Evolutionary conservation across 2,113 vertebrate genomes (phyloP).

Genomic region (Pelodiscus sinensis): DNA sequence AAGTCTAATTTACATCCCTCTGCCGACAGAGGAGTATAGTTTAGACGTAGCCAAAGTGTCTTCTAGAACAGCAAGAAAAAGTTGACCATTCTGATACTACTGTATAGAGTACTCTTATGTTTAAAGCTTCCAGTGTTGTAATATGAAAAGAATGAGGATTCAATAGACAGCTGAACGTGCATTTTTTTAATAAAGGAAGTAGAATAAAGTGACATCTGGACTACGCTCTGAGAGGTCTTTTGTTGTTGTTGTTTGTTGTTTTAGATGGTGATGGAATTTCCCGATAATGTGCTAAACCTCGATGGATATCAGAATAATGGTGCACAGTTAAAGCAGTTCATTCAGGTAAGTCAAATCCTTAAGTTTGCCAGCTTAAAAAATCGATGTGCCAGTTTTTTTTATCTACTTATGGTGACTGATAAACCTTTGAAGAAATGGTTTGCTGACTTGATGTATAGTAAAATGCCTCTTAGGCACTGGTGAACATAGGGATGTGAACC

Average conservation of each 20-base stretch:
- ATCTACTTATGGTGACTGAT: background rate
- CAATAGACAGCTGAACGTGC: background rate
- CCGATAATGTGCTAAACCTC: slow-evolving; percentile 90
- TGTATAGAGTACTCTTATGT: background rate
- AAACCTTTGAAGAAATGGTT: too few species aligned
- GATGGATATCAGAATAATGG: slow-evolving; percentile 88
- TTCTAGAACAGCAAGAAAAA: background rate
- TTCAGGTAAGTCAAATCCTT: slow-evolving; percentile 83
- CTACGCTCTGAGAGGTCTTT: background rate
- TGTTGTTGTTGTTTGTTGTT: slow-evolving; percentile 28
- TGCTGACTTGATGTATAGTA: background rate
- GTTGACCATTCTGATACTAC: background rate
- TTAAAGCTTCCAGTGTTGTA: background rate
- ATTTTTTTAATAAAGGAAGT: background rate
- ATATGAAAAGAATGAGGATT: background rate
- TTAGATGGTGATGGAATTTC: slow-evolving; percentile 99
- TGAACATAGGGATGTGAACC: too few species aligned
- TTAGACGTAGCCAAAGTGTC: background rate
- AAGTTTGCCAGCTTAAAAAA: background rate
- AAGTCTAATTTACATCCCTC: too few species aligned
- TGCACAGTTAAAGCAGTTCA: slow-evolving; percentile 90
- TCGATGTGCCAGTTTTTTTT: rapidly evolving
- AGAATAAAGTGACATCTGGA: background rate
- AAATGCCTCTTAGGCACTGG: background rate
- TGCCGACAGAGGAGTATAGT: too few species aligned